Percentiles rank a stretch among this genome's conserved stretches.
Conservation (phyloP, 2,113 vertebrate genomes). For the Dinomys branickii region DNA sequence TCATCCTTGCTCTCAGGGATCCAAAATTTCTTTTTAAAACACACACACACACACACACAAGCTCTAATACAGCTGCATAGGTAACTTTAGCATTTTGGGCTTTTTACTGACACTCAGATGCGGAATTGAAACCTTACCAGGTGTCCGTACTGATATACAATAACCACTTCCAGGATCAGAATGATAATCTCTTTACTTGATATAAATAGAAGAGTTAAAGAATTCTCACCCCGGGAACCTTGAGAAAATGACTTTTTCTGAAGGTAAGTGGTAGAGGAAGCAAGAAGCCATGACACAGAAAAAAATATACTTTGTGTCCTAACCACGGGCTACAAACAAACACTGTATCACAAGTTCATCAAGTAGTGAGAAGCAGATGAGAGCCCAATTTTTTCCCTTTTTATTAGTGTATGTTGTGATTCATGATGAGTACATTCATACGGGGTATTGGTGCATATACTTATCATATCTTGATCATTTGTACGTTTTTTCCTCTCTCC, state of each 20-base stretch:
- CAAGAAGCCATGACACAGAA: slow-evolving; percentile 58
- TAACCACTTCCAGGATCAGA: slow-evolving; percentile 49
- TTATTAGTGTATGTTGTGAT: neutral
- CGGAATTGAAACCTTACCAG: slow-evolving; percentile 56
- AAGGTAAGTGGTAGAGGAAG: slow-evolving; percentile 32
- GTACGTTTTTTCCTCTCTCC: neutral
- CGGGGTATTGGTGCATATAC: too few relatives aligned
- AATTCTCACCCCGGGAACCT: slow-evolving; percentile 15
- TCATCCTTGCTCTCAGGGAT: slow-evolving; percentile 42
- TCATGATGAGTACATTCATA: neutral
- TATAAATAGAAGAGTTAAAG: slow-evolving; percentile 55
- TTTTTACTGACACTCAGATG: slow-evolving; percentile 52
- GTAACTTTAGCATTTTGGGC: slow-evolving; percentile 41
- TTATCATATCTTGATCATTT: neutral
- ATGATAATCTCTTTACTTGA: slow-evolving; percentile 51
- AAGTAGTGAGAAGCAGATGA: neutral
- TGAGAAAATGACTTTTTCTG: slow-evolving; percentile 67
- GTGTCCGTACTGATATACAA: slow-evolving; percentile 54
- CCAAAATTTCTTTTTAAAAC: neutral
- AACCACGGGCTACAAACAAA: slow-evolving; percentile 5
- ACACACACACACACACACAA: neutral
- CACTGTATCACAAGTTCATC: slow-evolving; percentile 2
- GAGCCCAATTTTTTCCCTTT: neutral
- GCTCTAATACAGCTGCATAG: neutral
- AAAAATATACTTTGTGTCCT: slow-evolving; percentile 43